Conservation (phyloP, 2,113 vertebrate species). For the Podiceps cristatus region DNA sequence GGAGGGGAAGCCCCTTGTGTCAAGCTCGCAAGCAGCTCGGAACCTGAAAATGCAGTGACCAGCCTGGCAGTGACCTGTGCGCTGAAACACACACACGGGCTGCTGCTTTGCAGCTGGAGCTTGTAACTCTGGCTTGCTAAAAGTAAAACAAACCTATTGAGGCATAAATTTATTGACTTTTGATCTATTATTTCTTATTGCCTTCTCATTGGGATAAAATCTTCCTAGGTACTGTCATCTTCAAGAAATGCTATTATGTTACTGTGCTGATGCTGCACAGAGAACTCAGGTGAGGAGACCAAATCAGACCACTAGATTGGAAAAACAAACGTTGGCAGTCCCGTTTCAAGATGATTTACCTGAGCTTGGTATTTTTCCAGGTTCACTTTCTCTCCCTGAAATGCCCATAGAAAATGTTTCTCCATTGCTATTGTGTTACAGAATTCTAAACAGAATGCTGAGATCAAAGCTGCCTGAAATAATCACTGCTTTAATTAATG, state of each 20-base stretch:
- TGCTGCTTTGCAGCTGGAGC: neutral
- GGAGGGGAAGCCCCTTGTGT: neutral
- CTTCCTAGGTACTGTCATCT: neutral
- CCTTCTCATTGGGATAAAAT: neutral
- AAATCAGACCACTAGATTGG: neutral
- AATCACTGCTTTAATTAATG: neutral
- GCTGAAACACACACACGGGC: rapidly evolving
- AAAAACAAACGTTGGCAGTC: neutral
- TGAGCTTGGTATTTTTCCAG: neutral
- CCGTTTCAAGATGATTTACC: neutral
- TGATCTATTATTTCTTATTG: neutral
- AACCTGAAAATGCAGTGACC: neutral
- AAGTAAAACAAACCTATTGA: neutral
- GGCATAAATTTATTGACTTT: neutral
- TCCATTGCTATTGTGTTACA: neutral
- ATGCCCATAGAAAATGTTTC: neutral
- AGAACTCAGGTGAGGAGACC: neutral
- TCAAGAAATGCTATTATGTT: neutral
- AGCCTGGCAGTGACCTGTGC: rapidly evolving
- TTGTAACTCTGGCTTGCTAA: neutral
- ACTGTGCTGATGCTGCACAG: neutral
- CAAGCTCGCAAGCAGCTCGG: neutral
- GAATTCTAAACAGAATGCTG: neutral
- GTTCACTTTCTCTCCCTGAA: neutral
- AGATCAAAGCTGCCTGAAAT: neutral